A percentile compares a stretch with the other conserved stretches of the same genome.
phyloP scores from a whole-genome alignment of 1,140 invertebrate species.

The Brachionus rubens region DNA sequence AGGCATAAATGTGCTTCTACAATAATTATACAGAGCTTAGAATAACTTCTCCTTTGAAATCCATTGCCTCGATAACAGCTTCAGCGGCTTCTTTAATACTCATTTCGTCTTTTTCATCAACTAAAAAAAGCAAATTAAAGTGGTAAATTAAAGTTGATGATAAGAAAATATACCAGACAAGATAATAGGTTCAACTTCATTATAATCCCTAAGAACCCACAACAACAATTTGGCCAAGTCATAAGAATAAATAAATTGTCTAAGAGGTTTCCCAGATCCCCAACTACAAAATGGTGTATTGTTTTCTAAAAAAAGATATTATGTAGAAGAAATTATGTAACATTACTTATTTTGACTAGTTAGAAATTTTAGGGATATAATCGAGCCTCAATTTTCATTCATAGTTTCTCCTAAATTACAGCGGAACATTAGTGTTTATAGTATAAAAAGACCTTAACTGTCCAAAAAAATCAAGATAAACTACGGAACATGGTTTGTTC shows the following conservation, averaged over 20 bases:
- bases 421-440: too few species aligned
- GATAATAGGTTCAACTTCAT: slow-evolving; percentile 85
- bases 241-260: slow-evolving; percentile 94
- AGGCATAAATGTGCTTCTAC: too few species aligned
- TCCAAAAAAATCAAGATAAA: too few species aligned
- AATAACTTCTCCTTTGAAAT: slow-evolving; percentile 60
- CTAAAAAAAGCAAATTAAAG: slow-evolving; percentile 62
- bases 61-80: slow-evolving; percentile 70
- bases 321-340: slow-evolving; percentile 69
- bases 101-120: slow-evolving; percentile 85
- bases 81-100: slow-evolving; percentile 79
- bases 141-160: background rate
- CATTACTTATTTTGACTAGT: too few species aligned
- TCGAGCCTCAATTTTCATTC: too few species aligned
- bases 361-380: too few species aligned
- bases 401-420: too few species aligned
- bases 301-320: slow-evolving; percentile 50
- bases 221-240: slow-evolving; percentile 87
- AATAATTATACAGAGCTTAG: too few species aligned
- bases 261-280: slow-evolving; percentile 83
- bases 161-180: slow-evolving; percentile 70
- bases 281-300: slow-evolving; percentile 66
- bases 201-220: slow-evolving; percentile 81
- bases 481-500: too few species aligned
- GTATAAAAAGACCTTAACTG: too few species aligned